Evolutionary conservation across 2,888 invertebrate genomes (phyloP).

Genomic region (Amiota communis): DNA sequence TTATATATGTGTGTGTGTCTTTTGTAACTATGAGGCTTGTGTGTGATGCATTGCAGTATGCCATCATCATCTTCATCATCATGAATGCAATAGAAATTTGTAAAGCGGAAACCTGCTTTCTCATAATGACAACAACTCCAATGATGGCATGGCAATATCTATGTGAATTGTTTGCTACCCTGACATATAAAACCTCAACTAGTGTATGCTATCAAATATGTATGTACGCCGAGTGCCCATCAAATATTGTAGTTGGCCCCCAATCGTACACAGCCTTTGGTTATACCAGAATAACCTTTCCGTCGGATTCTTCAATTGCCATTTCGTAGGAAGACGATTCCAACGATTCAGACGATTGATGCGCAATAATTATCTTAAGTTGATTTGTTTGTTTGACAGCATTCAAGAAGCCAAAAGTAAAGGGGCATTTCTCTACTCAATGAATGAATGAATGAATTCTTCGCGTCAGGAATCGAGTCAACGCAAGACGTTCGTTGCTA

Average conservation of each 20-base stretch:
- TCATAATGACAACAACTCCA: slow-evolving; percentile 41
- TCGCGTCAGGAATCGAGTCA: background rate
- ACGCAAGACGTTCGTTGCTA: background rate
- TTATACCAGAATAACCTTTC: too few relatives aligned
- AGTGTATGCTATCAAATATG: too few relatives aligned
- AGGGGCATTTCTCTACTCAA: background rate
- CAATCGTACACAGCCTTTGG: background rate
- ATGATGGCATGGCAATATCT: background rate
- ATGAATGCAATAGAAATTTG: slow-evolving; percentile 35
- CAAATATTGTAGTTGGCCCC: background rate
- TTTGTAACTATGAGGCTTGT: too few relatives aligned
- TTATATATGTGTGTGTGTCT: too few relatives aligned
- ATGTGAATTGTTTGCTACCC: background rate
- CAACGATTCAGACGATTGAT: slow-evolving; percentile 60
- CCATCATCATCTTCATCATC: background rate
- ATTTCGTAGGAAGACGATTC: slow-evolving; percentile 22
- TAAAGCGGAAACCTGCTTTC: slow-evolving; percentile 50
- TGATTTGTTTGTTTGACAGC: slow-evolving; percentile 67
- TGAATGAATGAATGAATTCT: background rate
- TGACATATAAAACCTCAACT: too few relatives aligned
- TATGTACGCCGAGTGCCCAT: too few relatives aligned
- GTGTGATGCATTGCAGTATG: background rate
- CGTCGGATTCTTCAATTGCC: too few relatives aligned
- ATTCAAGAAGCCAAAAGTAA: slow-evolving; percentile 27
- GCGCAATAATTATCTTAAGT: slow-evolving; percentile 70